Evolutionary conservation across 2,888 invertebrate species (phyloP).

Genomic region (Apodemia mormo): DNA sequence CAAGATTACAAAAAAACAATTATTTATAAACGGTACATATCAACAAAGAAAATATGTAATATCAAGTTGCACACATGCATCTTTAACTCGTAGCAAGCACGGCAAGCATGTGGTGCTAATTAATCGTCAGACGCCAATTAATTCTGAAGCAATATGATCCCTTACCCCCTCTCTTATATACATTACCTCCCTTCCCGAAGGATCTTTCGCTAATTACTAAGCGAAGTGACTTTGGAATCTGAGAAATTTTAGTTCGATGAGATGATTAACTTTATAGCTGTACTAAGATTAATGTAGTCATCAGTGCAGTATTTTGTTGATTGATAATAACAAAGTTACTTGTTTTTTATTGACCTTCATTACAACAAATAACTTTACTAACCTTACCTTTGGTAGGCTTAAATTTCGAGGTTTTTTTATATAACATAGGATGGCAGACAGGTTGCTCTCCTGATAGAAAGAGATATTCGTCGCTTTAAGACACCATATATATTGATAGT

Average conservation of each 20-base stretch:
- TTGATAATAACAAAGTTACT: neutral
- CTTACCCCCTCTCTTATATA: conserved; percentile 43
- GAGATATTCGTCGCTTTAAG: no score
- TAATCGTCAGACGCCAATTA: conserved; percentile 75
- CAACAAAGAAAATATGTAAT: neutral
- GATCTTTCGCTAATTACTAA: conserved; percentile 59
- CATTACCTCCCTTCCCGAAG: conserved; percentile 33
- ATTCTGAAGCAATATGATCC: conserved; percentile 77
- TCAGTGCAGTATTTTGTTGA: neutral
- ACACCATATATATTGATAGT: no score
- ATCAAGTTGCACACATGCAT: conserved; percentile 34
- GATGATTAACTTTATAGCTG: neutral
- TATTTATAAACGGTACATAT: neutral
- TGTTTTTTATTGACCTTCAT: no score
- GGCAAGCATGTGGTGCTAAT: conserved; percentile 67
- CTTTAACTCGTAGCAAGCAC: conserved; percentile 46
- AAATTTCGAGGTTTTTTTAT: no score
- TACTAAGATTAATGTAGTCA: neutral
- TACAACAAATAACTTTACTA: no score
- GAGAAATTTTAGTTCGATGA: neutral
- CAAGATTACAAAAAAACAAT: no score
- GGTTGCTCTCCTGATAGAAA: no score
- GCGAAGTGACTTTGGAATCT: neutral
- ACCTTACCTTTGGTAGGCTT: no score
- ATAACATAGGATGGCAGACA: no score